Evolutionary conservation across 2,888 invertebrate genomes (phyloP).

Genomic region (Caradrina clavipalpis): DNA sequence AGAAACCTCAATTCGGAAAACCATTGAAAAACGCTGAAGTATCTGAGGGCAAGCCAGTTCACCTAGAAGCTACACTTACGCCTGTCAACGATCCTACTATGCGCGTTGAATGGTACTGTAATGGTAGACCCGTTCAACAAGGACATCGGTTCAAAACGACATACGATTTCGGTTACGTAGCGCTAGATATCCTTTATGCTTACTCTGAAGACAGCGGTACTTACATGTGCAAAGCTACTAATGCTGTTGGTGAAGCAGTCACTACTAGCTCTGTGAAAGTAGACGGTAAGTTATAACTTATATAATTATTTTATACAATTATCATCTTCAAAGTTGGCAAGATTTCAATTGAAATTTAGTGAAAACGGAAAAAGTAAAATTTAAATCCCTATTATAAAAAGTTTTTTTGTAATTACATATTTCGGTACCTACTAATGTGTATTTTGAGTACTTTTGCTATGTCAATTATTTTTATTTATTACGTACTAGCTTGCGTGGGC

Average conservation of each 20-base stretch:
- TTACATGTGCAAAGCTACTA: constrained; percentile 98
- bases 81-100: constrained; percentile 99
- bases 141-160: constrained; percentile 99
- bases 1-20: constrained; percentile 97
- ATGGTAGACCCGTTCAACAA: constrained; percentile 97
- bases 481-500: not conserved
- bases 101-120: constrained; percentile 99
- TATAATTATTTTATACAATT: not conserved
- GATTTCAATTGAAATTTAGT: too few species aligned
- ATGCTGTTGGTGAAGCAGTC: constrained; percentile 98
- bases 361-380: too few species aligned
- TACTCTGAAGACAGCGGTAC: constrained; percentile 99
- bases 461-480: not conserved
- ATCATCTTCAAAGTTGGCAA: too few species aligned
- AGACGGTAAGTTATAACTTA: constrained; percentile 91
- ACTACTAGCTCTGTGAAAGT: constrained; percentile 97
- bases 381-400: too few species aligned
- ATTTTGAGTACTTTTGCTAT: not conserved
- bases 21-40: constrained; percentile 96
- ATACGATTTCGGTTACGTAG: constrained; percentile 99
- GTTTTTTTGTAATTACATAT: too few species aligned
- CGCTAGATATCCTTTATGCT: constrained; percentile 98
- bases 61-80: constrained; percentile 98
- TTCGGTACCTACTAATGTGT: not conserved
- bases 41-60: constrained; percentile 96